These are phyloP conservation scores for Phallusia fumigata DNA, from an alignment of 23 tunicate genomes.

Conservation along the genomic window DNA sequence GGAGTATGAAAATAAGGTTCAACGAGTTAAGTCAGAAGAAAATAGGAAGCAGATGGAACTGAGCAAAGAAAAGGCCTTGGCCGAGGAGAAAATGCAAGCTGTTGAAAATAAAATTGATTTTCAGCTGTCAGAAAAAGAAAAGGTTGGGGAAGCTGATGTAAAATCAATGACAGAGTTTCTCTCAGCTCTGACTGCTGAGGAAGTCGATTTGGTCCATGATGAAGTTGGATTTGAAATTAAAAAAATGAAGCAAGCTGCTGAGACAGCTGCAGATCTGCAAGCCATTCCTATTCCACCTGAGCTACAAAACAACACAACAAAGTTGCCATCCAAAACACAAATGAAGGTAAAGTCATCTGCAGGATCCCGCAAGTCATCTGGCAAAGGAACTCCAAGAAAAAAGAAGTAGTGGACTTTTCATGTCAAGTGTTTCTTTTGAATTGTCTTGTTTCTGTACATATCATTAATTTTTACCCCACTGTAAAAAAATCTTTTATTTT, in stretches of 20 bases:
- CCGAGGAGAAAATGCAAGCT: neutral
- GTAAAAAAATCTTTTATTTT: neutral
- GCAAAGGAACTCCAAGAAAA: conserved; percentile 8
- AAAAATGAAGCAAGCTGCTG: conserved; percentile 49
- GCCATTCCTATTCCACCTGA: conserved; percentile 61
- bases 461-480: neutral
- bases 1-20: conserved; percentile 42
- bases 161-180: conserved; percentile 45
- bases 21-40: conserved; percentile 32
- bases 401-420: neutral
- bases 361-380: conserved; percentile 36
- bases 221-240: conserved; percentile 49
- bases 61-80: neutral
- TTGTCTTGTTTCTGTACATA: neutral
- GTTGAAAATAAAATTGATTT: conserved; percentile 14
- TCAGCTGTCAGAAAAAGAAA: conserved; percentile 22
- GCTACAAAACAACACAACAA: neutral
- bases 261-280: conserved; percentile 52
- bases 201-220: conserved; percentile 30
- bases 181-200: conserved; percentile 45
- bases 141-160: conserved; percentile 10
- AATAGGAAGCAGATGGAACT: conserved; percentile 9
- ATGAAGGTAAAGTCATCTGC: conserved; percentile 28
- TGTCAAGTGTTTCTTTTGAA: neutral
- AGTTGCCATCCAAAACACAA: conserved; percentile 11